phyloP scores from a whole-genome alignment of 2,113 vertebrate species.

The Mormyrus iriodes region DNA sequence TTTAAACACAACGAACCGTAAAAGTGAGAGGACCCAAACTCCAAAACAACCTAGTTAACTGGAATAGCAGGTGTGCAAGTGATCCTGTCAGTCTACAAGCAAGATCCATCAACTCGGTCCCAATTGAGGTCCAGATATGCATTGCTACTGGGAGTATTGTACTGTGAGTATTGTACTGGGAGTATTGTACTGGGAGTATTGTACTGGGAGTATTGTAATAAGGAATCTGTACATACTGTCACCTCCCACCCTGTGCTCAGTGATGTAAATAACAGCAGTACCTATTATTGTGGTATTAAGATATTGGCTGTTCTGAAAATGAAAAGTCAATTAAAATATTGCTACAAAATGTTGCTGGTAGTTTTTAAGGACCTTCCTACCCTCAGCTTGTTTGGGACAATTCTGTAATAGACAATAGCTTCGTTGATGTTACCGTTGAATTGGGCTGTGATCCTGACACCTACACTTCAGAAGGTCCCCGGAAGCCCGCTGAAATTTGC shows the following conservation, averaged over 20 bases:
- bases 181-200: background rate
- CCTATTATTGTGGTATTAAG: background rate
- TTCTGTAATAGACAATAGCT: background rate
- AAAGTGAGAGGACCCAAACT: background rate
- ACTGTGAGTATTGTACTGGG: too few relatives aligned
- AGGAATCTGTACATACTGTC: background rate
- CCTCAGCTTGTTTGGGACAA: background rate
- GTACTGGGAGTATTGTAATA: background rate
- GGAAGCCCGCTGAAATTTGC: background rate
- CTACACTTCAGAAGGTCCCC: background rate
- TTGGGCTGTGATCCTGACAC: background rate
- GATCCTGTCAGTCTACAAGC: background rate
- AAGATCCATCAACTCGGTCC: background rate
- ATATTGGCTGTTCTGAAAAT: background rate
- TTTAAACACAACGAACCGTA: background rate
- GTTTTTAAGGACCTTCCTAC: background rate
- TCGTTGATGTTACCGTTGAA: background rate
- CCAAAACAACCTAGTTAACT: background rate
- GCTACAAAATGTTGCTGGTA: too few relatives aligned
- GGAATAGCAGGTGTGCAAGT: background rate
- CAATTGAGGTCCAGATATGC: background rate
- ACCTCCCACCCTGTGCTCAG: background rate
- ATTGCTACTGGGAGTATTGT: background rate
- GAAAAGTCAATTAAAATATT: background rate
- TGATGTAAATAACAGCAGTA: background rate